A percentile compares a stretch with the other conserved stretches of the same genome.
Evolutionary conservation across 2,888 invertebrate genomes (phyloP).

Genomic region (Plemyria rubiginata): DNA sequence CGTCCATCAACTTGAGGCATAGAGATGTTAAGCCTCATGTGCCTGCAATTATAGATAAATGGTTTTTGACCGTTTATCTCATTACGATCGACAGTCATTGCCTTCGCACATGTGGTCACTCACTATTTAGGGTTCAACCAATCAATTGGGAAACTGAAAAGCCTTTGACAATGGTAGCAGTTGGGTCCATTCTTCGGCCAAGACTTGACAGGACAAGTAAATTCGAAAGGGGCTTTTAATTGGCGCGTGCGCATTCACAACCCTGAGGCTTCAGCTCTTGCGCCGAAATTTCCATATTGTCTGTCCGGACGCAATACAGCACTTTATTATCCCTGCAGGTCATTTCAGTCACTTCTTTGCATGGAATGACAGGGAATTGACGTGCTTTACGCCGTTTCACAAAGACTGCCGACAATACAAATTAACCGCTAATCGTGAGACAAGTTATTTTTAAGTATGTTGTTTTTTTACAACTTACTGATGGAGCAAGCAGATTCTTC

Average conservation of each 20-base stretch:
- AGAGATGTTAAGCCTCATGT: too few species aligned
- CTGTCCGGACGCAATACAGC: conserved; percentile 4
- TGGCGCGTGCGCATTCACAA: conserved; percentile 9
- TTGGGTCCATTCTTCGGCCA: conserved; percentile 16
- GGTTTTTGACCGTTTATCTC: too few species aligned
- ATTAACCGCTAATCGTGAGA: neutral
- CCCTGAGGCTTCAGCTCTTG: conserved; percentile 12
- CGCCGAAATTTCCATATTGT: conserved; percentile 20
- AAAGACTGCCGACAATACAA: neutral
- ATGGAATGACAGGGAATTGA: conserved; percentile 4
- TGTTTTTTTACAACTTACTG: too few species aligned
- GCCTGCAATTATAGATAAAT: too few species aligned
- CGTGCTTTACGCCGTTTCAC: neutral
- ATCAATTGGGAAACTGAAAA: neutral
- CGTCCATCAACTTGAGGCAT: too few species aligned
- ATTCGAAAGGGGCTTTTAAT: conserved; percentile 19
- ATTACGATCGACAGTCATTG: too few species aligned
- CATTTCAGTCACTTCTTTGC: conserved; percentile 17
- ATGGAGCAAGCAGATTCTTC: too few species aligned
- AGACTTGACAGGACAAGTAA: neutral
- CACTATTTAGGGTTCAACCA: neutral
- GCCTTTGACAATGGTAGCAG: conserved; percentile 21
- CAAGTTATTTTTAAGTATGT: neutral
- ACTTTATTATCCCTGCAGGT: conserved; percentile 24
- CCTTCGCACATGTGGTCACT: neutral